A percentile compares a stretch with the other conserved stretches of the same genome.
Evolutionary conservation across 2,888 invertebrate genomes (phyloP).

Genomic region (Fragum sueziense): DNA sequence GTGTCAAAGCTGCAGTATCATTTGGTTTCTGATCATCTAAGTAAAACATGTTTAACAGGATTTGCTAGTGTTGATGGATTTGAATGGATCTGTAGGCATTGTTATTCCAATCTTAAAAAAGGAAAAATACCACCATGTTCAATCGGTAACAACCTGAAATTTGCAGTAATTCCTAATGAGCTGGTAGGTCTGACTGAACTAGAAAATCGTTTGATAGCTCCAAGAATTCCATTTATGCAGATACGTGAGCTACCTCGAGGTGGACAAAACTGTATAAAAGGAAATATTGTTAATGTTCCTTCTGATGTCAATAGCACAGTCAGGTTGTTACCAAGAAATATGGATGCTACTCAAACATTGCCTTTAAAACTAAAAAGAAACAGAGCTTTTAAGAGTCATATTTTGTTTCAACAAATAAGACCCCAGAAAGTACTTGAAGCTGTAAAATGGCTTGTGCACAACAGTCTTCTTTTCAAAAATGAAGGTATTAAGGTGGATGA

Average conservation of each 20-base stretch:
- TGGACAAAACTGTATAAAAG: slow-evolving; percentile 57
- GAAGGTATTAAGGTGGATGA: slow-evolving; percentile 69
- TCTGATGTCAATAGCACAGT: slow-evolving; percentile 59
- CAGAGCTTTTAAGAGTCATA: slow-evolving; percentile 30
- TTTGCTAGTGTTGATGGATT: slow-evolving; percentile 7
- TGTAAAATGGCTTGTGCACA: slow-evolving; percentile 53
- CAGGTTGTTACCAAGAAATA: slow-evolving; percentile 3
- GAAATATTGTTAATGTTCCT: slow-evolving; percentile 76
- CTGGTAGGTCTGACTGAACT: slow-evolving; percentile 50
- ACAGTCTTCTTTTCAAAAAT: slow-evolving; percentile 40
- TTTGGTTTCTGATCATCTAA: neutral
- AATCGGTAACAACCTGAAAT: slow-evolving; percentile 42
- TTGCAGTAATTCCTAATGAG: slow-evolving; percentile 32
- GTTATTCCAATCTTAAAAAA: slow-evolving; percentile 24
- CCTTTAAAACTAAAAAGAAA: slow-evolving; percentile 52
- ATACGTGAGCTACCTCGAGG: slow-evolving; percentile 72
- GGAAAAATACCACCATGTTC: slow-evolving; percentile 42
- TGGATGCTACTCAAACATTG: slow-evolving; percentile 59
- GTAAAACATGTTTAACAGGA: neutral
- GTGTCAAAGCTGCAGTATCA: neutral
- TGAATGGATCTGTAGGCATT: slow-evolving; percentile 32
- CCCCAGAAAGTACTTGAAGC: slow-evolving; percentile 52
- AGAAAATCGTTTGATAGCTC: slow-evolving; percentile 79
- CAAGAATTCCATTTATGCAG: slow-evolving; percentile 79
- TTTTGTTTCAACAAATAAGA: slow-evolving; percentile 52